Percentiles rank a stretch among this genome's conserved stretches.
phyloP scores from a whole-genome alignment of 2,797 vertebrate species.

The Chrysocyon brachyurus region DNA sequence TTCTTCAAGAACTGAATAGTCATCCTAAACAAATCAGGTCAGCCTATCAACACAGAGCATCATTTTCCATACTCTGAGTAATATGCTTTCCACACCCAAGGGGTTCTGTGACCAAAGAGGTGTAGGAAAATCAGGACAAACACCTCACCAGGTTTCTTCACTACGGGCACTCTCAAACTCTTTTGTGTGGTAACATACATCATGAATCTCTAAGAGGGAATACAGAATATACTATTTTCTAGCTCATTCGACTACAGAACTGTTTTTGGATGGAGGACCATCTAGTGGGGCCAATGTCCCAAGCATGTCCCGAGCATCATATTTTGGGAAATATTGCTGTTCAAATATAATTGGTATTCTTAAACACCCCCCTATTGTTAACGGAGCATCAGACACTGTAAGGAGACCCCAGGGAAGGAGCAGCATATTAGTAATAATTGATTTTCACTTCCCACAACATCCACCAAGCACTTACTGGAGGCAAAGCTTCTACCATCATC shows the following conservation, averaged over 20 bases:
- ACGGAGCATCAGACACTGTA: not conserved
- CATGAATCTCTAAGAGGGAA: not conserved
- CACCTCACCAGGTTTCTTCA: not conserved
- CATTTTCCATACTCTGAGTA: not conserved
- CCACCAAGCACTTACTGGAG: not conserved
- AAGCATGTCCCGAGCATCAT: not conserved
- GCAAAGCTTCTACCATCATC: not conserved
- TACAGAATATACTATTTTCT: not conserved
- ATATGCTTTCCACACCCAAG: not conserved
- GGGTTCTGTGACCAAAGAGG: not conserved
- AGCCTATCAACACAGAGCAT: not conserved
- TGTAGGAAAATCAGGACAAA: not conserved
- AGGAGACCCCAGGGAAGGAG: not conserved
- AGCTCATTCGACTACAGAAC: not conserved
- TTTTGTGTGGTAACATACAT: not conserved
- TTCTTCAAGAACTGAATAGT: constrained; percentile 18
- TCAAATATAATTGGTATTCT: not conserved
- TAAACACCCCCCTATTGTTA: not conserved
- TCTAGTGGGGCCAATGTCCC: not conserved
- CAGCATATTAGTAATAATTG: not conserved
- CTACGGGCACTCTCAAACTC: not conserved
- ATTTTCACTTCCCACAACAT: not conserved
- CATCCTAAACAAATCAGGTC: not conserved
- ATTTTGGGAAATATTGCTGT: not conserved
- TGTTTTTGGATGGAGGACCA: not conserved